Evolutionary conservation across 1,140 invertebrate species (phyloP), one percentile per base, ranked within the genome.

Genomic region (Hycleus phaleratus): DNA sequence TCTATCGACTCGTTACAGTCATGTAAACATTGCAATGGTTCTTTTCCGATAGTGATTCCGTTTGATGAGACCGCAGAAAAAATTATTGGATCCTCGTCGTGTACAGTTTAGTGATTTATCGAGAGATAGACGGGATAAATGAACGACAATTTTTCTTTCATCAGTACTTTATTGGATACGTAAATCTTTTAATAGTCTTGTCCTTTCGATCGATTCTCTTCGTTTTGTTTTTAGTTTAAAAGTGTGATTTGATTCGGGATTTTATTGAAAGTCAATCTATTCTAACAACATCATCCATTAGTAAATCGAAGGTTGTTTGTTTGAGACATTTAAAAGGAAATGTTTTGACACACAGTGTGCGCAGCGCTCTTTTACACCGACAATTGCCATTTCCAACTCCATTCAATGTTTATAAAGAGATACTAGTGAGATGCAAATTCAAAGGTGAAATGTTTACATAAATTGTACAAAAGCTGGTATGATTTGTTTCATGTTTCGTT

Each of bases 251-350:
- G 32, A 50, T 49, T 58, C 40, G 49, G 54, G 58, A 51, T 60
- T 65, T 60, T 59, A 62, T 63, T 49, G 56, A 50, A 66, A 63
- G 63, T 65, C 58, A 63, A 63, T 65, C 60, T 60, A 54, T 55
- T 60, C 58, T 60, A 49, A 60, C 56, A 65, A 61, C 63, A 58
- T 32, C 48, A 55, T 46, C 61, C 58, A 62, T 63, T 65, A 63
- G 63, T 65, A 63, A 63, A 60, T 58, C 48, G 49, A 7, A 63
- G 56, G 56, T 43, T 64, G 62, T 64, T 64, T 64, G 53, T 46
- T 18, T 55, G 55, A 63, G 59, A 55, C 58, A 58, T 60, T 65
- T 65, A 65, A 65, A 63, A 32, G 58, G 63, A 65, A 65, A 65
- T 60, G 51, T 63, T 32, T 32, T 32, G 32, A 1, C 32, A 32